Evolutionary conservation across 2,113 vertebrate genomes (phyloP), one percentile per base, ranked within the genome.

Genomic region (Barnardius zonarius): DNA sequence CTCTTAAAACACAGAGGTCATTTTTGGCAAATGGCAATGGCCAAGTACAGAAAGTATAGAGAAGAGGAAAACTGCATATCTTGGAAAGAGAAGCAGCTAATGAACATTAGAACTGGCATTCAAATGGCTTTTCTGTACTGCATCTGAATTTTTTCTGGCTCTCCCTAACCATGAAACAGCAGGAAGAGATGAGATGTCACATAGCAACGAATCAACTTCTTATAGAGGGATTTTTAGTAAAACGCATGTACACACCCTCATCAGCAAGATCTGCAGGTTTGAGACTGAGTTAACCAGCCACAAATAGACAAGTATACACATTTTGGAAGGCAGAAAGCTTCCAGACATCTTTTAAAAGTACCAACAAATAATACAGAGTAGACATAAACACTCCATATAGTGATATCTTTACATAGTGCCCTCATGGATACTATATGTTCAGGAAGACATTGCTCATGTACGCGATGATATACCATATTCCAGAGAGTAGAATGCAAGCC

Each of bases 401-500:
- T 43, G 78, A 91, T 85, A 92, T 27, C 52, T 93, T 94, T 93
- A 95, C 83, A 70, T 86, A 81, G 62, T 93, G 64, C 87, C 81
- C 70, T 83, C 76, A 89, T 73, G 91, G 76, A 82, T 92, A 91
- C 93, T 90, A 78, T 86, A 97, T 88, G 80, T 57, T 82, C 30
- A 63, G 94, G 95, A 97, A 97, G 95, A 97, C 90, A 31, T 84
- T 82, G 83, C 48, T 96, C 35, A 62, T 83, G 76, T 95, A 81
- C 43, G 82, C 91, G 92, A 93, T 90, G 85, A 61, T 95, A 63
- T 92, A 62, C 55, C 72, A 72, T 88, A 75, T n/a, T 96, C 83
- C 92, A 97, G 86, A 95, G 91, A 96, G 92, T 95, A 97, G 77
- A 79, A 97, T 97, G 95, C 95, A 97, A 98, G 96, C 81, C 94